Base-by-base conservation (phyloP, 2,113 vertebrate genomes). In the Equus quagga region DNA sequence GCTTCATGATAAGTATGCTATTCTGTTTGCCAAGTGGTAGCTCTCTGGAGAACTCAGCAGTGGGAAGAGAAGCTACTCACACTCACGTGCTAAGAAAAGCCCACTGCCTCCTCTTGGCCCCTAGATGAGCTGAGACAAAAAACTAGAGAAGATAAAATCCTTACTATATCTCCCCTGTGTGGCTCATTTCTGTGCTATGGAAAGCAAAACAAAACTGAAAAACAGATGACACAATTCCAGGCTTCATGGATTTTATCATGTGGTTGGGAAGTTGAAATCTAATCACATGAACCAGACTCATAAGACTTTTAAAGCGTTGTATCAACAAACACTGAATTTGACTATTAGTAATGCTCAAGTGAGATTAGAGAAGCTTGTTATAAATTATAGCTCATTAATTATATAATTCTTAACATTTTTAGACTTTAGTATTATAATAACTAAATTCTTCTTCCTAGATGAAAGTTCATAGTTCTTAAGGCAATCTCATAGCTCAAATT, bases 391-490 rank as follows among this genome's bases (percentile, higher is more conserved):
- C 4, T 41, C 17, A 51, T 26, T 69, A 41, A 36, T 58, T 58
- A 49, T 17, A 72, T 36, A 67, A 21, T 89, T 94, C n/a, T 96
- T 95, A 67, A 65, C 72, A 31, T 73, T 88, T 54, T 91, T 62
- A 85, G 67, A 56, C 28, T 13, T 36, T 56, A 78, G 6, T 67
- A 18, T 88, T 79, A 73, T 36, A 58, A 56, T 49, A 41, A 41
- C 26, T 56, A 41, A 89, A 62, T 86, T 75, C 15, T 79, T 56
- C 46, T 69, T 65, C 23, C 65, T 67, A 86, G 41, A 65, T 80
- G 36, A 62, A 75, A 86, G 41, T n/a, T 56, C 41, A 65, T 64
- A 67, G 5, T 73, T 87, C 14, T 96, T 79, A 72, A 65, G 36
- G 24, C 15, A 89, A 83, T 83, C 13, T 73, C 46, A 9, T 67